Evolutionary conservation across 2,888 invertebrate species (phyloP).

Genomic region (Eucera pruinosa): DNA sequence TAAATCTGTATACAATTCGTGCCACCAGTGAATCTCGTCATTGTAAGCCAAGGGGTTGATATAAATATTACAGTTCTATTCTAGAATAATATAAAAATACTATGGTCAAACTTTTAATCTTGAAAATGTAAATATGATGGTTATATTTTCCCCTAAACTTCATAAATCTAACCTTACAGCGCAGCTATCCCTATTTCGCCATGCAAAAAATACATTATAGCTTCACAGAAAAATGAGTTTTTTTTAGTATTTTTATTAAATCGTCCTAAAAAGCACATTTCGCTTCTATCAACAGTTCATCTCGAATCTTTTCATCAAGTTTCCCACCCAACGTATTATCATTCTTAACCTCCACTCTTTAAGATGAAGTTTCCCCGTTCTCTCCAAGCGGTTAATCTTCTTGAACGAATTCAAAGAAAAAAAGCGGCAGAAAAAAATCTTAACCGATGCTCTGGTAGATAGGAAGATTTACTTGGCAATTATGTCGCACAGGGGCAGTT

Average conservation of each 20-base stretch:
- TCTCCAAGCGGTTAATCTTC: not conserved
- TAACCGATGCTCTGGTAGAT: not conserved
- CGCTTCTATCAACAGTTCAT: not conserved
- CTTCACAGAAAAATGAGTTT: not conserved
- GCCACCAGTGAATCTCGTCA: too few relatives aligned
- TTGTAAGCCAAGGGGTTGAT: too few relatives aligned
- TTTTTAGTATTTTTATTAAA: not conserved
- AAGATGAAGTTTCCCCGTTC: not conserved
- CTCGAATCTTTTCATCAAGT: not conserved
- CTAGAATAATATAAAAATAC: too few relatives aligned
- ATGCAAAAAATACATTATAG: not conserved
- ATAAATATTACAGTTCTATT: too few relatives aligned
- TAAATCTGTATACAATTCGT: too few relatives aligned
- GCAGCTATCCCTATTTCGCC: too few relatives aligned
- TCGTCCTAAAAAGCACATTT: not conserved
- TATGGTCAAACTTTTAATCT: too few relatives aligned
- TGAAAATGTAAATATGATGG: too few relatives aligned
- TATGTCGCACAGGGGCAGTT: not conserved
- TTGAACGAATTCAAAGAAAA: constrained; percentile 1
- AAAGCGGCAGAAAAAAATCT: not conserved
- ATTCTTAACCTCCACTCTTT: not conserved
- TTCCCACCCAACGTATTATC: not conserved
- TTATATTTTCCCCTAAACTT: not conserved
- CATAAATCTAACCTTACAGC: not conserved
- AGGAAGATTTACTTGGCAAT: constrained; percentile 2